A percentile compares a stretch with the other conserved stretches of the same genome.
phyloP scores from a whole-genome alignment of 2,113 vertebrate species.

The Rhinogobius similis region DNA sequence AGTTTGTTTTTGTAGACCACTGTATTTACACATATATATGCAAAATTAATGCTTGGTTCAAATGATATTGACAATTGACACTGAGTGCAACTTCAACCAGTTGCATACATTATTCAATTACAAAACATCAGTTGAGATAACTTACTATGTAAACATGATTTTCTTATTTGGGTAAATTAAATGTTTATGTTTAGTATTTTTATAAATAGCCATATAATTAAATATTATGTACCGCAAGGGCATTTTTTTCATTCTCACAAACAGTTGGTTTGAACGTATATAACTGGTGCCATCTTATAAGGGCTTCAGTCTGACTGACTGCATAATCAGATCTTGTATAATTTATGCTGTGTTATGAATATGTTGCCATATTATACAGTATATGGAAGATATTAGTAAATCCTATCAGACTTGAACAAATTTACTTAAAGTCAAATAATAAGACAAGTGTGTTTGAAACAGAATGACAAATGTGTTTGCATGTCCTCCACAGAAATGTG shows the following conservation, averaged over 20 bases:
- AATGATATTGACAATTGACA: slow-evolving; percentile 75
- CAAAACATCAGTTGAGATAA: slow-evolving; percentile 47
- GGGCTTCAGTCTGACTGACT: slow-evolving; percentile 44
- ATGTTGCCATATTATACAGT: slow-evolving; percentile 49
- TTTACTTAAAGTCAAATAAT: slow-evolving; percentile 52
- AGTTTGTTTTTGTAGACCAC: slow-evolving; percentile 65
- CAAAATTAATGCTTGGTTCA: slow-evolving; percentile 78
- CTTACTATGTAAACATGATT: slow-evolving; percentile 66
- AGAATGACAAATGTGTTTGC: slow-evolving; percentile 50
- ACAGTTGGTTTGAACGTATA: slow-evolving; percentile 46
- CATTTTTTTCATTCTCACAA: slow-evolving; percentile 42
- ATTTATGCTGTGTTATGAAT: slow-evolving; percentile 54
- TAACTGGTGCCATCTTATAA: slow-evolving; percentile 53
- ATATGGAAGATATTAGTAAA: slow-evolving; percentile 44
- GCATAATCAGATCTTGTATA: slow-evolving; percentile 46
- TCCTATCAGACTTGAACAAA: slow-evolving; percentile 31
- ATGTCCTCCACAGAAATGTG: slow-evolving; percentile 21
- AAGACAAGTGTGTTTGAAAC: slow-evolving; percentile 61
- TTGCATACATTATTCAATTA: slow-evolving; percentile 76
- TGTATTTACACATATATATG: slow-evolving; percentile 74
- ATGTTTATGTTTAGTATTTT: slow-evolving; percentile 44
- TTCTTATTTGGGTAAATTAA: slow-evolving; percentile 44
- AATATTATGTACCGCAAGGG: slow-evolving; percentile 34
- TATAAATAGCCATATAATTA: slow-evolving; percentile 34
- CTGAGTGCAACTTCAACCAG: slow-evolving; percentile 70